phyloP scores from a whole-genome alignment of 2,888 invertebrate species.

The Merodon equestris region DNA sequence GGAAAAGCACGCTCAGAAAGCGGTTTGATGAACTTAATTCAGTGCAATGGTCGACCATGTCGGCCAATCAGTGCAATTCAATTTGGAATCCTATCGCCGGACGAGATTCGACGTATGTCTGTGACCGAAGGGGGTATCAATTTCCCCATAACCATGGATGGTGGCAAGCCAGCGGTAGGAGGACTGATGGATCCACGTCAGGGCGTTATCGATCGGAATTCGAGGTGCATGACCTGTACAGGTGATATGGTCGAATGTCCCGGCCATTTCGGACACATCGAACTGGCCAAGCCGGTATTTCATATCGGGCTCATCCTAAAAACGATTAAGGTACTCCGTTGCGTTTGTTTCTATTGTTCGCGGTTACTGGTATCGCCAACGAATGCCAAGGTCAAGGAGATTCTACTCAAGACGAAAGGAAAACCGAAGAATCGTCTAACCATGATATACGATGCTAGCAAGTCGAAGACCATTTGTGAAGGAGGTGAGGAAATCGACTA shows the following conservation, averaged over 20 bases:
- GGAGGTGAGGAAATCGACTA: conserved; percentile 96
- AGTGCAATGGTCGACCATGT: conserved; percentile 83
- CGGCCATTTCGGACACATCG: conserved; percentile 98
- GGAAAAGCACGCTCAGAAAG: no score
- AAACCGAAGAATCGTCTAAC: conserved; percentile 94
- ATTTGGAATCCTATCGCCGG: conserved; percentile 97
- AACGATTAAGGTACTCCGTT: conserved; percentile 94
- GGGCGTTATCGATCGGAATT: conserved; percentile 94
- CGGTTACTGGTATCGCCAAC: conserved; percentile 94
- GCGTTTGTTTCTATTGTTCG: conserved; percentile 98
- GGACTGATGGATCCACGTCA: conserved; percentile 98
- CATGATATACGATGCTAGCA: conserved; percentile 93
- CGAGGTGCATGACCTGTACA: conserved; percentile 94
- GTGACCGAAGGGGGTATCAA: conserved; percentile 96
- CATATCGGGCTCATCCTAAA: conserved; percentile 97
- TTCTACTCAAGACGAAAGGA: conserved; percentile 94
- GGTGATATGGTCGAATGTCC: conserved; percentile 97
- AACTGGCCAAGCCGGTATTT: conserved; percentile 96
- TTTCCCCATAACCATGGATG: conserved; percentile 97
- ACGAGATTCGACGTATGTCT: conserved; percentile 97
- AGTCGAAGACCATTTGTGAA: conserved; percentile 96
- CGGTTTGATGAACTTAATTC: conserved; percentile 20
- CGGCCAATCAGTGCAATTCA: conserved; percentile 95
- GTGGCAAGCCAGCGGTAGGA: conserved; percentile 95
- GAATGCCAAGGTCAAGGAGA: conserved; percentile 79